Conservation (phyloP, 2,888 invertebrate genomes). For the Scaeva pyrastri region DNA sequence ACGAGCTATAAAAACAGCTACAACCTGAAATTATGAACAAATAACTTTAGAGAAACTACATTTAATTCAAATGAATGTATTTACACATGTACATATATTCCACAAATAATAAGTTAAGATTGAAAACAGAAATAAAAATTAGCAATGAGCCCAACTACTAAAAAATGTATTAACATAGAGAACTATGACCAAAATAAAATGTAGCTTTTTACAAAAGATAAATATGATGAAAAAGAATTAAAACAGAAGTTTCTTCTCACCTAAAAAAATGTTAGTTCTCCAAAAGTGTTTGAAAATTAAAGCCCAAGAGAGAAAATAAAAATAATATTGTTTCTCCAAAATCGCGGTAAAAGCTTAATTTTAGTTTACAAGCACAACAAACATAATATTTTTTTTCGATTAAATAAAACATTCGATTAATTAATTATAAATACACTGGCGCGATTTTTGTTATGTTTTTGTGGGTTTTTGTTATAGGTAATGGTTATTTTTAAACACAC, state of each 20-base stretch:
- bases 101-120: no score
- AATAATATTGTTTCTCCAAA: slow-evolving; percentile 20
- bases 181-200: no score
- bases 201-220: background rate
- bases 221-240: background rate
- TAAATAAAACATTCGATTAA: slow-evolving; percentile 65
- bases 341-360: slow-evolving; percentile 49
- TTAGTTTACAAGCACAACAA: slow-evolving; percentile 66
- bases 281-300: slow-evolving; percentile 30
- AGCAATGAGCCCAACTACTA: no score
- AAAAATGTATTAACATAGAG: no score
- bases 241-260: slow-evolving; percentile 49
- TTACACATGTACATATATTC: no score
- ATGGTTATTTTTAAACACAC: slow-evolving; percentile 23
- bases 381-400: slow-evolving; percentile 34
- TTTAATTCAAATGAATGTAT: background rate
- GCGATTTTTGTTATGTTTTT: background rate
- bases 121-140: background rate
- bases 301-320: slow-evolving; percentile 13
- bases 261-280: slow-evolving; percentile 34
- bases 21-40: slow-evolving; percentile 86
- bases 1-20: slow-evolving; percentile 92
- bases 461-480: background rate
- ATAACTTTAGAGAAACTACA: background rate
- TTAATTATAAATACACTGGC: background rate